A percentile compares a stretch with the other conserved stretches of the same genome.
Conservation (phyloP, 2,888 invertebrate species). For the Cryptosula pallasiana region DNA sequence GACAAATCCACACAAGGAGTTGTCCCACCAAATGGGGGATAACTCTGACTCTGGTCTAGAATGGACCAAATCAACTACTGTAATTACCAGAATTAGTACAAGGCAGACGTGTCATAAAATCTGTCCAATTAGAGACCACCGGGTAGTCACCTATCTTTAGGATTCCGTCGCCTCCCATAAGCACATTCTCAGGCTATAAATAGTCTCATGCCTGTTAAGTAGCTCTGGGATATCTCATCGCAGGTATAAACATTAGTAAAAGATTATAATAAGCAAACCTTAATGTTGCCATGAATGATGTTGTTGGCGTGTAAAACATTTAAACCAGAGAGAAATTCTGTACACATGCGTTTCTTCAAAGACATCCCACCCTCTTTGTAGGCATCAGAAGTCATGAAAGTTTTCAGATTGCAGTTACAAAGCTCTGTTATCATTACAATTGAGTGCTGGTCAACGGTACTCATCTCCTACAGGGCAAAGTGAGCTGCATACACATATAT, state of each 20-base stretch:
- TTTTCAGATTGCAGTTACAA: constrained; percentile 18
- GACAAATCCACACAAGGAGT: too few species aligned
- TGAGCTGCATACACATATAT: neutral
- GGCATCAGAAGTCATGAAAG: constrained; percentile 15
- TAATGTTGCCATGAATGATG: constrained; percentile 12
- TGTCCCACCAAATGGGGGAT: too few species aligned
- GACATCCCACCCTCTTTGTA: neutral
- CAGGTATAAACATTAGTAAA: too few species aligned
- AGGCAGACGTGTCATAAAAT: neutral
- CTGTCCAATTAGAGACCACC: constrained; percentile 18
- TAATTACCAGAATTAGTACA: constrained; percentile 16
- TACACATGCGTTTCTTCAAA: constrained; percentile 5
- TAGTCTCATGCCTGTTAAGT: neutral
- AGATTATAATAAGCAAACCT: neutral
- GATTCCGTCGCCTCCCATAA: constrained; percentile 6
- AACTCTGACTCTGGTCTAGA: too few species aligned
- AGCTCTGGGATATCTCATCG: neutral
- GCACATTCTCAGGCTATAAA: constrained; percentile 14
- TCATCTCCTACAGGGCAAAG: neutral
- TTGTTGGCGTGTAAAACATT: constrained; percentile 18
- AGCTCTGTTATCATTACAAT: constrained; percentile 10
- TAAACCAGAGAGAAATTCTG: neutral
- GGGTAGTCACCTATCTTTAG: constrained; percentile 16
- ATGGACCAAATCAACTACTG: too few species aligned
- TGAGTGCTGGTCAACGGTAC: neutral